A percentile compares a stretch with the other conserved stretches of the same genome.
Conservation (phyloP, 2,113 vertebrate species). For the Macaca mulatta region DNA sequence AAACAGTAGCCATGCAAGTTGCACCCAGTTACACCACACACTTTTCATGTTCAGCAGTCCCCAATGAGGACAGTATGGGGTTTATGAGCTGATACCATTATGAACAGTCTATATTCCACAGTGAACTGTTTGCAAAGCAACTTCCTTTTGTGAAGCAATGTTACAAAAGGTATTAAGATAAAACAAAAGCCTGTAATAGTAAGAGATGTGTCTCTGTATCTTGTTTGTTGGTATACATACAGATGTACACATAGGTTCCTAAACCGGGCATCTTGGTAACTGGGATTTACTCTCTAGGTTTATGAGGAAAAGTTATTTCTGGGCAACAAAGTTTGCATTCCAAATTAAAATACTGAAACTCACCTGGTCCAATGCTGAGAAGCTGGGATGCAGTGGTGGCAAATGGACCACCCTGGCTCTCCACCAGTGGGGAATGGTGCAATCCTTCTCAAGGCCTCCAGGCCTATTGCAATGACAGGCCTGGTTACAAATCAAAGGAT, state of each 20-base stretch:
- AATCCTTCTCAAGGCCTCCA: background rate
- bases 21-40: background rate
- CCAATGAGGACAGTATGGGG: background rate
- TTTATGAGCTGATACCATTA: background rate
- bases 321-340: background rate
- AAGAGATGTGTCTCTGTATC: background rate
- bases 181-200: background rate
- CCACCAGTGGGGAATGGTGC: background rate
- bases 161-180: background rate
- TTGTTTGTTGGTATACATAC: background rate
- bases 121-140: background rate
- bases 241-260: background rate
- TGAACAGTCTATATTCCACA: background rate
- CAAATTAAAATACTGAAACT: background rate
- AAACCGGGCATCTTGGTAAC: background rate
- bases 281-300: background rate
- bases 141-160: background rate
- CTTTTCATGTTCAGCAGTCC: background rate
- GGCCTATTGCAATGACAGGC: background rate
- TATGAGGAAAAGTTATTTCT: background rate
- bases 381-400: background rate
- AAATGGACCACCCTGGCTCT: background rate
- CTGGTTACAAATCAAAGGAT: background rate
- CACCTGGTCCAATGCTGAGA: background rate
- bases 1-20: background rate